phyloP scores from a whole-genome alignment of 2,113 vertebrate genomes.

The Hippocampus comes region DNA sequence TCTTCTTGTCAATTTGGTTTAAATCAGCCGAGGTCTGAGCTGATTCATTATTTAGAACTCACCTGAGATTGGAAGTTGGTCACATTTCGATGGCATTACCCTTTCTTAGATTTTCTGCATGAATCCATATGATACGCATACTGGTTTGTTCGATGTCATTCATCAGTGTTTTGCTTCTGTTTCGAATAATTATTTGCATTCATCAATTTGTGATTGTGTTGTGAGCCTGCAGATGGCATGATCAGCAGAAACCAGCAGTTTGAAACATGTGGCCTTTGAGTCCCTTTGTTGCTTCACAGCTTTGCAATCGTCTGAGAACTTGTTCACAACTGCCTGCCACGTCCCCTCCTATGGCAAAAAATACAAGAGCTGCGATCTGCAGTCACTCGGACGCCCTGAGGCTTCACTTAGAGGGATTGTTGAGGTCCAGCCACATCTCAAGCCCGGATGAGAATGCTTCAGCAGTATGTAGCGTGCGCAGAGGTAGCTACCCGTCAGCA shows the following conservation, averaged over 20 bases:
- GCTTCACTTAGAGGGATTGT: slow-evolving; percentile 18
- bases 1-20: neutral
- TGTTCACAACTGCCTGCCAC: neutral
- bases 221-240: neutral
- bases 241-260: neutral
- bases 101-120: neutral
- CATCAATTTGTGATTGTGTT: neutral
- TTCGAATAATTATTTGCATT: neutral
- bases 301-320: slow-evolving; percentile 13
- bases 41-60: neutral
- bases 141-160: neutral
- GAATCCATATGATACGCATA: neutral
- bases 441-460: neutral
- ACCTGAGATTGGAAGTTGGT: neutral
- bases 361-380: slow-evolving; percentile 5
- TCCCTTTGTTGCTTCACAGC: slow-evolving; percentile 50
- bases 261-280: slow-evolving; percentile 15
- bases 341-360: slow-evolving; percentile 34
- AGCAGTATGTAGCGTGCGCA: neutral
- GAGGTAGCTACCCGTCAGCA: slow-evolving; percentile 25
- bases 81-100: slow-evolving; percentile 14
- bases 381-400: slow-evolving; percentile 55
- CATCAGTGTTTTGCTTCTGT: neutral
- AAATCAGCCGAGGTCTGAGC: neutral
- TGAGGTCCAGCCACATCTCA: neutral